Percentiles rank a stretch among this genome's conserved stretches.
Evolutionary conservation across 2,113 vertebrate species (phyloP).

Genomic region (Porphyrio hochstetteri): DNA sequence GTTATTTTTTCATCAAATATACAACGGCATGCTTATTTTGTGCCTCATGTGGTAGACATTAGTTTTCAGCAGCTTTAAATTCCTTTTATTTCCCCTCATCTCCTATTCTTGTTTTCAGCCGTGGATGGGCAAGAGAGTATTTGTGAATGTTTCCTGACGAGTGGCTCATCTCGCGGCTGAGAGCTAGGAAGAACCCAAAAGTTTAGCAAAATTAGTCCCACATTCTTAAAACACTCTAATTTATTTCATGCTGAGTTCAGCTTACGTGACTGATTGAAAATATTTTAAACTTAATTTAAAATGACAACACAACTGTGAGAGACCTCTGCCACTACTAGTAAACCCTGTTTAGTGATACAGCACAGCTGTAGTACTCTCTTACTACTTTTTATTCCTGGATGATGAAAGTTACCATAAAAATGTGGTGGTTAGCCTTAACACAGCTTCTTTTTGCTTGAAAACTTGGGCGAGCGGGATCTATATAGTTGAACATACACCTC

Average conservation of each 20-base stretch:
- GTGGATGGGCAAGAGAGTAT: constrained; percentile 43
- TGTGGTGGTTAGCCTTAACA: neutral
- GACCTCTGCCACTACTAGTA: neutral
- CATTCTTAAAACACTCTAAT: constrained; percentile 11
- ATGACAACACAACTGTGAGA: neutral
- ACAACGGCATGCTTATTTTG: constrained; percentile 59
- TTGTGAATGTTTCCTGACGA: constrained; percentile 45
- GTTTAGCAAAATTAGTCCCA: neutral
- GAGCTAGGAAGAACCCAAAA: neutral
- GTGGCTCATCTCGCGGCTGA: constrained; percentile 30
- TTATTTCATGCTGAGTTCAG: constrained; percentile 2
- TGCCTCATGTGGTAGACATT: constrained; percentile 62
- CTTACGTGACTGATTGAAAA: constrained; percentile 11
- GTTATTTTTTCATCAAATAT: constrained; percentile 74
- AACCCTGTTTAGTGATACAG: neutral
- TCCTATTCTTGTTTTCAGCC: constrained; percentile 54
- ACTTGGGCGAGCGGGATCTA: neutral
- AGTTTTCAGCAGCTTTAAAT: constrained; percentile 65
- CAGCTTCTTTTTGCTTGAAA: neutral
- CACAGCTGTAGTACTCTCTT: neutral
- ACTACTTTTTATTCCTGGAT: neutral
- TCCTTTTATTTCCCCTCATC: constrained; percentile 45
- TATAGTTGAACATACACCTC: neutral
- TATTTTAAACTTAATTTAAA: constrained; percentile 23
- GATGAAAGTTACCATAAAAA: neutral